Base-by-base conservation (phyloP, 92 coral and sea anemone genomes). In the Zoanthus sansibaricus region DNA sequence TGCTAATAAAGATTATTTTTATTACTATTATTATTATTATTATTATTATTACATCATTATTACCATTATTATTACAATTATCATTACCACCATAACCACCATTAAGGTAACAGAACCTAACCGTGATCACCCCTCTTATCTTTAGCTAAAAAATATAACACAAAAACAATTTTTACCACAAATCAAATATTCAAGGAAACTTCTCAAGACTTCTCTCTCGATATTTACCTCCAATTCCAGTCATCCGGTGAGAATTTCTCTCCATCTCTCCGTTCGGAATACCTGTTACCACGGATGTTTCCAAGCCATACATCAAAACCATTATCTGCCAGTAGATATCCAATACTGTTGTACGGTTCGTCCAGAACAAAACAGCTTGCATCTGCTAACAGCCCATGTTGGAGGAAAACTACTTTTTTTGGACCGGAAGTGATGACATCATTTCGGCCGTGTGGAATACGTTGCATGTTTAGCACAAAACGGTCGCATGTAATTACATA, bases 291-390 rank as follows among this genome's bases (percentile, higher is more conserved):
- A 82, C 98, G 94, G 91, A 90, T 90, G 86, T 96, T 96, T 1
- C 95, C 98, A 58, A 96, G 92, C 98, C 98, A 96, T 45, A 96
- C 98, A 78, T 96, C 98, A 45, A 90, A 96, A 51, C 98, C 98
- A 44, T 90, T 89, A 55, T 96, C 98, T 6, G 97, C 98, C 70
- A 96, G 62, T 20, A 94, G 88, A 83, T 90, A 96, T 0, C 89
- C 98, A 10, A 96, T 93, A 67, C 98, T 96, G 54, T 87, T 84
- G 30, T 86, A 33, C 2, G 95, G 92, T 21, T 89, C 82, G 59
- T 92, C 92, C 0, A 94, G 84, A 17, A 96, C 89, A 94, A 97
- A 96, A 86, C 93, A 94, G 10, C 95, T 90, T 61, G 98, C 91
- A 82, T 94, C 98, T 91, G 93, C 93, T 6, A 95, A 84, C 21